Percentiles rank a stretch among this genome's conserved stretches.
These are phyloP conservation scores for Drosophila differens DNA, from an alignment of 2,888 invertebrate genomes.

Conservation along the genomic window DNA sequence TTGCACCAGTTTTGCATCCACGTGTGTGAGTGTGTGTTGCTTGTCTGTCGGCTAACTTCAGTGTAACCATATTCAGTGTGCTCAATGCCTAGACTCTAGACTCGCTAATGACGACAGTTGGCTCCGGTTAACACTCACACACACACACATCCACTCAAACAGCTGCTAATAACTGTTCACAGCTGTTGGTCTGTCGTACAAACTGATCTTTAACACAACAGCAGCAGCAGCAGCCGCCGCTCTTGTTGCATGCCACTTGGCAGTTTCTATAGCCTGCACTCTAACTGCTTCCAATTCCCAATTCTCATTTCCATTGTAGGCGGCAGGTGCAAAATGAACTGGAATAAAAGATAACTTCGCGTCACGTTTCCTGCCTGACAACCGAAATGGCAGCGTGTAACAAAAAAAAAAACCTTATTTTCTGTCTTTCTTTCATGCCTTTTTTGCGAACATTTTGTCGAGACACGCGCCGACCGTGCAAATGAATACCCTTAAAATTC, in stretches of 20 bases:
- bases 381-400: conserved; percentile 59
- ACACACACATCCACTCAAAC: conserved; percentile 16
- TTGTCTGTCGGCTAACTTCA: conserved; percentile 73
- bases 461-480: conserved; percentile 61
- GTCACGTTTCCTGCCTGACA: conserved; percentile 72
- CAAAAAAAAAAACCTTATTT: conserved; percentile 18
- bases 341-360: conserved; percentile 28
- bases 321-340: conserved; percentile 68
- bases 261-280: conserved; percentile 39
- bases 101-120: conserved; percentile 73
- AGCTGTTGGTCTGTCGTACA: conserved; percentile 49
- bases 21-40: conserved; percentile 24
- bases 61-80: conserved; percentile 79
- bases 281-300: conserved; percentile 39
- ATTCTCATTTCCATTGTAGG: conserved; percentile 56
- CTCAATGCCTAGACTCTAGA: conserved; percentile 66
- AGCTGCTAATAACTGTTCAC: conserved; percentile 59
- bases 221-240: conserved; percentile 17
- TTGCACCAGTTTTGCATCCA: conserved; percentile 49
- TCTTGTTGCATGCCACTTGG: conserved; percentile 59
- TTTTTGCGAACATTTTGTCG: conserved; percentile 25
- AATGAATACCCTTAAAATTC: conserved; percentile 40
- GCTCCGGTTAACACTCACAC: conserved; percentile 40
- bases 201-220: conserved; percentile 52
- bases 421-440: conserved; percentile 9